phyloP scores from a whole-genome alignment of 2,888 invertebrate genomes.

The Rhamnusium bicolor region DNA sequence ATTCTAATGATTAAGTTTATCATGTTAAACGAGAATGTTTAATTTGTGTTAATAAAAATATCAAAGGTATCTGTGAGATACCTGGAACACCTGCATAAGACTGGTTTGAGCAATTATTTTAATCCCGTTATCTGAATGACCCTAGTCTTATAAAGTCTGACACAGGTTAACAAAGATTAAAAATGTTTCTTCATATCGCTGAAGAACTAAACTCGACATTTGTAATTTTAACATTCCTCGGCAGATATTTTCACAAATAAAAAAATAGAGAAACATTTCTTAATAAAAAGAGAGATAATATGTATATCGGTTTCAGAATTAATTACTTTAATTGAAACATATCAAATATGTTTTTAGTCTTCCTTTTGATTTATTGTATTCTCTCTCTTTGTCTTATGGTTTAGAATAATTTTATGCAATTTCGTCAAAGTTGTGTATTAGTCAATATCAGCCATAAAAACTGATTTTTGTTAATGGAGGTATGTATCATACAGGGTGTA shows the following conservation, averaged over 20 bases:
- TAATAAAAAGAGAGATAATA: neutral
- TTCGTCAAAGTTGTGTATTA: too few species aligned
- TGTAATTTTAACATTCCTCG: slow-evolving; percentile 1
- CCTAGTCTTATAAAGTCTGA: slow-evolving; percentile 49
- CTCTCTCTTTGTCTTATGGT: too few species aligned
- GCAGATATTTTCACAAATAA: neutral
- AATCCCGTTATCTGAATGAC: slow-evolving; percentile 57
- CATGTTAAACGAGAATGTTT: slow-evolving; percentile 46
- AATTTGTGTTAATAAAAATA: slow-evolving; percentile 55
- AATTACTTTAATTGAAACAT: too few species aligned
- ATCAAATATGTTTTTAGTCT: too few species aligned
- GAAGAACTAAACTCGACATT: neutral
- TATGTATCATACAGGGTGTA: too few species aligned
- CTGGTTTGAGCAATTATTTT: slow-evolving; percentile 51
- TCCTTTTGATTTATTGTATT: too few species aligned
- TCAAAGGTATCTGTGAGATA: slow-evolving; percentile 54
- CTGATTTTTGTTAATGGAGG: too few species aligned
- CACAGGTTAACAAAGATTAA: slow-evolving; percentile 53
- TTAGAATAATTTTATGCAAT: too few species aligned
- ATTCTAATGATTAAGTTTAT: slow-evolving; percentile 48
- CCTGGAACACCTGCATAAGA: slow-evolving; percentile 53
- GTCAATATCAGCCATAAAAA: too few species aligned
- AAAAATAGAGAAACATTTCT: neutral
- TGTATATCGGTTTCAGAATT: too few species aligned
- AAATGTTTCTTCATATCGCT: slow-evolving; percentile 46